Conservation (phyloP, 2,113 vertebrate genomes). For the Damaliscus lunatus region DNA sequence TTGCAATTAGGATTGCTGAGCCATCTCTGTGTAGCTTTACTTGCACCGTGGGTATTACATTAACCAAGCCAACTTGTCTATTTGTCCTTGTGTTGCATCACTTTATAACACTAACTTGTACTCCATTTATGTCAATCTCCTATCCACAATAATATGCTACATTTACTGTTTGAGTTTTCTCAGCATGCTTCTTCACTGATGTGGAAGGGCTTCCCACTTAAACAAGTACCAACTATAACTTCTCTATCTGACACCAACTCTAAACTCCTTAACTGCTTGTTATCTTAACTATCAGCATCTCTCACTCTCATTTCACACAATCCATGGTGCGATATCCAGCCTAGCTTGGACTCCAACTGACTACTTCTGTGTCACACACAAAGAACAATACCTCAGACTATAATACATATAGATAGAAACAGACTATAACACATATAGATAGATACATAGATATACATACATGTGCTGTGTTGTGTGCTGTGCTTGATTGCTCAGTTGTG, state of each 20-base stretch:
- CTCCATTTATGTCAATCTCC: not conserved
- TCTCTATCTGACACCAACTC: not conserved
- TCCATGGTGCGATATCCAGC: not conserved
- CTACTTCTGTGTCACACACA: not conserved
- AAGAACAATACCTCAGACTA: not conserved
- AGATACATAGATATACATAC: not conserved
- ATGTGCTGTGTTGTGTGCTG: not conserved
- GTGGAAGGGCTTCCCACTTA: not conserved
- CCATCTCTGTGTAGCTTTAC: not conserved
- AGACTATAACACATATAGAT: not conserved
- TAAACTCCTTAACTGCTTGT: not conserved
- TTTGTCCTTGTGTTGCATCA: not conserved
- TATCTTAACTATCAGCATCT: not conserved
- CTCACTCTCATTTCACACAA: not conserved
- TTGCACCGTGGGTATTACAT: not conserved
- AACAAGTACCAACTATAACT: not conserved
- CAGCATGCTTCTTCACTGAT: not conserved
- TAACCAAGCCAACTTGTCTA: conserved; percentile 2
- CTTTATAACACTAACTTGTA: not conserved
- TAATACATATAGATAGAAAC: not conserved
- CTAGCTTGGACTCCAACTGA: not conserved
- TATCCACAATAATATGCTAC: not conserved
- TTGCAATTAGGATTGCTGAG: conserved; percentile 28
- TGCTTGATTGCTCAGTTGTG: not conserved
- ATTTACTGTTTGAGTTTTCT: not conserved